These are phyloP conservation scores for Pteromalus puparum DNA, from an alignment of 1,140 invertebrate genomes.

Conservation along the genomic window DNA sequence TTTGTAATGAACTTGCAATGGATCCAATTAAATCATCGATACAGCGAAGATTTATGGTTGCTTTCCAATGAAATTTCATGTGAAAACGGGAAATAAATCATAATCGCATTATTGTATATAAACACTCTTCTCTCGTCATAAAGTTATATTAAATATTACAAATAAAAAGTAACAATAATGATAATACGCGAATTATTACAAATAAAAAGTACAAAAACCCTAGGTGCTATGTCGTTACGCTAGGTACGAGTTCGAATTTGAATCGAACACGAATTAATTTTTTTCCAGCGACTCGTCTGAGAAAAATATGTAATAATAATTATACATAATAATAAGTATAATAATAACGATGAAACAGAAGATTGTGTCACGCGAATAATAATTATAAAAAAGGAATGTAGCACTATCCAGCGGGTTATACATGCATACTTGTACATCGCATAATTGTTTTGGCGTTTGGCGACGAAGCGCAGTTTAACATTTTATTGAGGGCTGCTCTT, in stretches of 20 bases:
- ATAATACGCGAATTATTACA: constrained; percentile 73
- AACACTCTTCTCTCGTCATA: constrained; percentile 65
- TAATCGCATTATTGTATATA: constrained; percentile 64
- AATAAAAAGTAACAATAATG: constrained; percentile 58
- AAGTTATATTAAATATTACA: constrained; percentile 57
- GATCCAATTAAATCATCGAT: constrained; percentile 44
- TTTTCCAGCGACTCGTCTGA: constrained; percentile 62
- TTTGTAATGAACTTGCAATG: constrained; percentile 56
- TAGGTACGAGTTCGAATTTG: constrained; percentile 67
- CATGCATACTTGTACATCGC: constrained; percentile 44
- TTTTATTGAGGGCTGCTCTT: constrained; percentile 25
- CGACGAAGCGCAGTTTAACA: constrained; percentile 9
- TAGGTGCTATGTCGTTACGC: constrained; percentile 75
- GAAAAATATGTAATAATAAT: constrained; percentile 37
- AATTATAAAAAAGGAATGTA: constrained; percentile 14
- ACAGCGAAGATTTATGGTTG: constrained; percentile 58
- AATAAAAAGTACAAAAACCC: constrained; percentile 73
- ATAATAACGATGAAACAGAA: constrained; percentile 37
- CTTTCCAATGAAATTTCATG: constrained; percentile 63
- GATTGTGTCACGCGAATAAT: constrained; percentile 53
- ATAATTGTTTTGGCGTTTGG: constrained; percentile 50
- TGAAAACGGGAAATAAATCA: constrained; percentile 58
- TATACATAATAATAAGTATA: constrained; percentile 33
- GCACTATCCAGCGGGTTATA: constrained; percentile 54
- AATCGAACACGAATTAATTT: constrained; percentile 58